Conservation (phyloP, 2,797 vertebrate genomes). For the Anisognathus igniventris region DNA sequence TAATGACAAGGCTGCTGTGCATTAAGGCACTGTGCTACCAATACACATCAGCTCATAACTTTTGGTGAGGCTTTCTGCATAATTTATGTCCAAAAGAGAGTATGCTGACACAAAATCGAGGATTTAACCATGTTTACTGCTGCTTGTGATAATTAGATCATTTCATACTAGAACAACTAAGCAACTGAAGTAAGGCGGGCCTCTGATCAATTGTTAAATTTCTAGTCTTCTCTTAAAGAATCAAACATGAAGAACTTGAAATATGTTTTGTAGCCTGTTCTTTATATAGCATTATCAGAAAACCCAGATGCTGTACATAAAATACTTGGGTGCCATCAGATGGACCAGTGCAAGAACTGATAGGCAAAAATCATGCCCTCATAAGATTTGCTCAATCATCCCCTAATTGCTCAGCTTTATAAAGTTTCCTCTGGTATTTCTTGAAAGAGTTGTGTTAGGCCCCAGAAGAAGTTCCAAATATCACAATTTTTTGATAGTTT, state of each 20-base stretch:
- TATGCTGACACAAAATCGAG: neutral
- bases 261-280: neutral
- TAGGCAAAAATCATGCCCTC: neutral
- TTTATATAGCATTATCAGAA: neutral
- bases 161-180: neutral
- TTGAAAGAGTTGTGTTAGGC: neutral
- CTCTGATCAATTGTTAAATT: neutral
- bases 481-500: neutral
- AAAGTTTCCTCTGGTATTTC: neutral
- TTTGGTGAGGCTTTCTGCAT: slow-evolving; percentile 11
- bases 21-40: neutral
- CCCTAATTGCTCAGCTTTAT: neutral
- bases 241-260: neutral
- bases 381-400: neutral
- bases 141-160: neutral
- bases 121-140: neutral
- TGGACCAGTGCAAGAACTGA: neutral
- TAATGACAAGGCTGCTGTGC: neutral
- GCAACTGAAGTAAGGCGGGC: neutral
- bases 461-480: neutral
- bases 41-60: neutral
- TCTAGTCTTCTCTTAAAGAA: neutral
- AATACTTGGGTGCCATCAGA: neutral
- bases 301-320: neutral
- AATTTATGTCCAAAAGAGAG: slow-evolving; percentile 2